These are phyloP conservation scores for Clarias magur DNA, from an alignment of 2,113 vertebrate species.

Conservation along the genomic window DNA sequence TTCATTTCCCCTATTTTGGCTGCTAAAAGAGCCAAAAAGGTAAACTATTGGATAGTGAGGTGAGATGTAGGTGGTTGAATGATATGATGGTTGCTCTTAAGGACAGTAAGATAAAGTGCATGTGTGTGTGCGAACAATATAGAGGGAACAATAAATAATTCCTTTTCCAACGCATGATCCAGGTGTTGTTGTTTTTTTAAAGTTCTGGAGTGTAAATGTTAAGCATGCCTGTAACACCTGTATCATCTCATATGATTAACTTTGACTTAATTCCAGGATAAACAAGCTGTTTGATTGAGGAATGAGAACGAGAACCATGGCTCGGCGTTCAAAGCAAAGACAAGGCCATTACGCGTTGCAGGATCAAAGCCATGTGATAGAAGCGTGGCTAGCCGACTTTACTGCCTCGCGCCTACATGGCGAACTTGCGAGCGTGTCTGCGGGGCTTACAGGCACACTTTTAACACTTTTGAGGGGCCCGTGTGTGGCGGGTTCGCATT, in stretches of 20 bases:
- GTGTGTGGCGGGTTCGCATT: slow-evolving; percentile 52
- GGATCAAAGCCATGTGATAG: slow-evolving; percentile 45
- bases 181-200: not conserved
- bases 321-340: slow-evolving; percentile 7
- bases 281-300: not conserved
- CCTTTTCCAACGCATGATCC: not conserved
- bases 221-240: not conserved
- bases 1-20: no score
- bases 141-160: not conserved
- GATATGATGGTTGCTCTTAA: no score
- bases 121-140: not conserved
- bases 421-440: slow-evolving; percentile 28
- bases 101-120: no score
- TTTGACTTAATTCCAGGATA: not conserved
- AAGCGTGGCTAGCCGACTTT: slow-evolving; percentile 47
- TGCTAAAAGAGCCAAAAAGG: no score
- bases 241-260: not conserved
- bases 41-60: not conserved
- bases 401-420: slow-evolving; percentile 17
- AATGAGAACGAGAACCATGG: not conserved
- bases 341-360: not conserved
- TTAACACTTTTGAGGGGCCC: slow-evolving; percentile 39
- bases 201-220: not conserved
- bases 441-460: slow-evolving; percentile 48
- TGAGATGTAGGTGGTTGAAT: not conserved